phyloP scores from a whole-genome alignment of 2,113 vertebrate species.

The Pomatostomus ruficeps region DNA sequence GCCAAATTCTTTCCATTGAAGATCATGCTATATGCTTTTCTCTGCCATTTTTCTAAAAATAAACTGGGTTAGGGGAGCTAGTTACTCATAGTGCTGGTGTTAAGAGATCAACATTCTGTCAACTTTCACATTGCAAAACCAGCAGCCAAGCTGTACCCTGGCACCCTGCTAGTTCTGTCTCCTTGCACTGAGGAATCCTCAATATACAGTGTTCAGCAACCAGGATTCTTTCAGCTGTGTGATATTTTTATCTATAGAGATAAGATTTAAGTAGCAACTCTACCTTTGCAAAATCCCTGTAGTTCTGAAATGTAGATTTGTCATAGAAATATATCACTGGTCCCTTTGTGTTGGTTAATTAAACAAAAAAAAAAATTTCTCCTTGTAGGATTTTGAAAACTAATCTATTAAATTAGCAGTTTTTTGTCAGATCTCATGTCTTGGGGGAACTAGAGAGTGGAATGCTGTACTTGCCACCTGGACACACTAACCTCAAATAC shows the following conservation, averaged over 20 bases:
- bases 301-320: neutral
- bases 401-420: neutral
- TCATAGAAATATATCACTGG: neutral
- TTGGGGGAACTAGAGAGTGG: neutral
- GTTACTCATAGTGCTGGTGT: neutral
- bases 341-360: neutral
- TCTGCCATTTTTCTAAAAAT: neutral
- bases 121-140: neutral
- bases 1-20: neutral
- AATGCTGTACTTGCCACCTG: neutral
- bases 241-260: neutral
- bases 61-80: neutral
- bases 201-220: neutral
- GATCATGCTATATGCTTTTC: neutral
- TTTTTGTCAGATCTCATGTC: neutral
- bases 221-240: neutral
- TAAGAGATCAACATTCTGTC: neutral
- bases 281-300: neutral
- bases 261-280: neutral
- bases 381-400: neutral
- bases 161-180: neutral
- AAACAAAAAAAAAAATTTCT: neutral
- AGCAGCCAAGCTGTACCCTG: neutral
- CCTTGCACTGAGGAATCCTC: neutral
- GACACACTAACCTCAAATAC: neutral